Evolutionary conservation across 2,888 invertebrate genomes (phyloP), one percentile per base, ranked within the genome.

Genomic region (Agrotis ipsilon): DNA sequence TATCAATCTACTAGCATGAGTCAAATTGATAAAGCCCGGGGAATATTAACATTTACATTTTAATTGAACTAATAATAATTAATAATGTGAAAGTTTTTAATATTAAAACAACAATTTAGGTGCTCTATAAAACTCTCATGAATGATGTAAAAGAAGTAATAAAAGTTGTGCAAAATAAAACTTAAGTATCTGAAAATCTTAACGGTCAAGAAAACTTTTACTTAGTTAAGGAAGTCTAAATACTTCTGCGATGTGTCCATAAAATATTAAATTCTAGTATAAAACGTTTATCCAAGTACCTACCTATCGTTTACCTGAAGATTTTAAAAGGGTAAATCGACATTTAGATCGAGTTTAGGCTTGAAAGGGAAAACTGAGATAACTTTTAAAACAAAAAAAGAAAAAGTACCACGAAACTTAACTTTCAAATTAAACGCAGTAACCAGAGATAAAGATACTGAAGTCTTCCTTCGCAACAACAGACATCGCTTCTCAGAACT

Each of bases 401-500:
- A 18, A 24, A 52, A 52, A 24, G 3, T 9, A 24, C 39, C 18
- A 46, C 21, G 32, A 13, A 32, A n/a, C 14, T n/a, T 13, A 21
- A 27, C 16, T 18, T 49, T 27, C 27, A 45, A 45, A 59, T n/a
- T 1, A 43, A 49, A 52, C 11, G 5, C 46, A 11, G 11, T 11
- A 6, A 62, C n/a, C 1, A 45, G 45, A 45, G 9, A 63, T 43
- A 63, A 9, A 13, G 58, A 51, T 18, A 49, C 18, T 16, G 0
- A 71, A 52, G 5, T 19, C 16, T 14, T 2, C 13, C 18, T n/a
- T 69, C 2, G 46, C 16, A 57, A 78, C 7, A 75, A 65, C 27
- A 48, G 18, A 45, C 39, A 78, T 0, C 24, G 32, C 18, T 61
- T 58, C 52, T 1, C 9, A 63, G 51, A 68, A 68, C 18, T 13